These are phyloP conservation scores for Watersipora subatra DNA, from an alignment of 1,140 invertebrate genomes.

Conservation along the genomic window DNA sequence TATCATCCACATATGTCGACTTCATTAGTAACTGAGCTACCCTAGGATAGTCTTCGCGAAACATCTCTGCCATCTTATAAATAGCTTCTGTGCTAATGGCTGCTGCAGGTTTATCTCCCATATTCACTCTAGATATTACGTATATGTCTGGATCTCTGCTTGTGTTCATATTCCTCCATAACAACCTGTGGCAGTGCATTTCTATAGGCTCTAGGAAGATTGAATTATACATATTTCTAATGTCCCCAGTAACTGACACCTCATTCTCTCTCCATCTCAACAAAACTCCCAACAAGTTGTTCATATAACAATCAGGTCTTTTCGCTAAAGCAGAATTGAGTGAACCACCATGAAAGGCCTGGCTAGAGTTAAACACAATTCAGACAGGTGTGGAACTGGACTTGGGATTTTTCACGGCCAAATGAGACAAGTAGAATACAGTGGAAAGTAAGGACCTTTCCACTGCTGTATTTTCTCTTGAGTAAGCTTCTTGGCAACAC, in stretches of 20 bases:
- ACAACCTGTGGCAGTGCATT: conserved; percentile 2
- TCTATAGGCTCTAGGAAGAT: neutral
- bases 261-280: neutral
- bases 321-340: neutral
- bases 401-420: too few relatives aligned
- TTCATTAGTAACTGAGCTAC: neutral
- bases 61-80: conserved; percentile 4
- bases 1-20: conserved; percentile 5
- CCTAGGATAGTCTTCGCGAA: neutral
- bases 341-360: neutral
- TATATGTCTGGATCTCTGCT: conserved; percentile 1
- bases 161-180: neutral
- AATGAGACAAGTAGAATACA: too few relatives aligned
- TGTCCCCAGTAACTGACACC: neutral
- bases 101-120: conserved; percentile 3
- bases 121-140: conserved; percentile 1
- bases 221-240: neutral
- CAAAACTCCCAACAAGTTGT: neutral
- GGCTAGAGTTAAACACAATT: neutral
- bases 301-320: neutral
- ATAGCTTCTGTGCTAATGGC: conserved; percentile 5
- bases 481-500: too few relatives aligned
- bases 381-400: neutral
- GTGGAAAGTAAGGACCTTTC: too few relatives aligned
- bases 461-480: too few relatives aligned